Evolutionary conservation across 2,113 vertebrate species (phyloP).

Genomic region (Cyphomyrus plagiostoma): DNA sequence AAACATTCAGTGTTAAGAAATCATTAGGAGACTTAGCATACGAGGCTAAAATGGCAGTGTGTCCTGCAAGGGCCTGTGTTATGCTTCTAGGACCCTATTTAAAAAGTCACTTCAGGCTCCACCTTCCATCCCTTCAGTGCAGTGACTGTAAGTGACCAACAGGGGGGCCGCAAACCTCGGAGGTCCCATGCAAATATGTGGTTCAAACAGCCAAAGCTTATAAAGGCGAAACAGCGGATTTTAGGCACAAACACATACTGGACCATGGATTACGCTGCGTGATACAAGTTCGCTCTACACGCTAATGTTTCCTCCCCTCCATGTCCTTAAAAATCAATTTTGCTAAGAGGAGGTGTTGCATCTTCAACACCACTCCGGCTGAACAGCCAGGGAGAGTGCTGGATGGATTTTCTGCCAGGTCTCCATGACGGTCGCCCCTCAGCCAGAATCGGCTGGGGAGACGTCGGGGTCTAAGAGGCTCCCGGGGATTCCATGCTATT

Average conservation of each 20-base stretch:
- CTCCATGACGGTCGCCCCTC: conserved; percentile 9
- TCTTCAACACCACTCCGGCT: conserved; percentile 11
- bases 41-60: not conserved
- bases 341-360: conserved; percentile 20
- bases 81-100: not conserved
- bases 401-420: conserved; percentile 25
- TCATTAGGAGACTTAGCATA: not conserved
- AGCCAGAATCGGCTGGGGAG: conserved; percentile 15
- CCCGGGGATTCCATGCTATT: not conserved
- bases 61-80: not conserved
- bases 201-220: not conserved
- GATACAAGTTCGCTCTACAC: conserved; percentile 9
- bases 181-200: not conserved
- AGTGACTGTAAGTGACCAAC: not conserved
- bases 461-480: conserved; percentile 1
- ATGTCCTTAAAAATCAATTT: conserved; percentile 15
- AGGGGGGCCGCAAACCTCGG: not conserved
- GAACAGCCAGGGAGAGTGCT: not conserved
- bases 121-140: not conserved
- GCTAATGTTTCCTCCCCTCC: not conserved
- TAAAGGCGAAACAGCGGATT: not conserved
- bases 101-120: not conserved
- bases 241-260: not conserved
- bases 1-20: not conserved
- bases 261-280: not conserved